Percentiles rank a stretch among this genome's conserved stretches.
Evolutionary conservation across 1,140 invertebrate species (phyloP).

Genomic region (Drosophila bocki): DNA sequence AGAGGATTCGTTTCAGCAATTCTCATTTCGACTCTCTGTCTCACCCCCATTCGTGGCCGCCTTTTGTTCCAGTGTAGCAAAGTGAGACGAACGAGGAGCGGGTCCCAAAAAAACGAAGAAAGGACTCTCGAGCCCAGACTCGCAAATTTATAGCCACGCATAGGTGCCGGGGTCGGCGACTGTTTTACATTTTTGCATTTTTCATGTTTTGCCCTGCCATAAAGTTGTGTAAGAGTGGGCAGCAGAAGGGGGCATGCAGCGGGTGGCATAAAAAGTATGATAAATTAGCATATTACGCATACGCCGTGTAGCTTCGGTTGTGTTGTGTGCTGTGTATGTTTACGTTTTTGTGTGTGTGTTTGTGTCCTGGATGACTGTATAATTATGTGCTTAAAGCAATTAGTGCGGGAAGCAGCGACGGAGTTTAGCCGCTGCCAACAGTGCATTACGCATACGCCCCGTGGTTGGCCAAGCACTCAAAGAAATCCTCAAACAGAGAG

Average conservation of each 20-base stretch:
- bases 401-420: slow-evolving; percentile 48
- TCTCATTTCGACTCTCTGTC: slow-evolving; percentile 15
- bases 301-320: slow-evolving; percentile 42
- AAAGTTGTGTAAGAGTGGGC: slow-evolving; percentile 40
- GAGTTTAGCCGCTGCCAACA: slow-evolving; percentile 49
- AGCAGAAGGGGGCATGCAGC: neutral
- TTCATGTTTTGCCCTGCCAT: slow-evolving; percentile 72
- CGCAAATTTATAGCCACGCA: slow-evolving; percentile 65
- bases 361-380: slow-evolving; percentile 54
- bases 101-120: neutral
- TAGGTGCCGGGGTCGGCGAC: slow-evolving; percentile 57
- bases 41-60: neutral
- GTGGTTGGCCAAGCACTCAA: slow-evolving; percentile 12
- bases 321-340: slow-evolving; percentile 3
- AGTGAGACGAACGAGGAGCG: slow-evolving; percentile 57
- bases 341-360: slow-evolving; percentile 18
- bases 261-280: slow-evolving; percentile 67
- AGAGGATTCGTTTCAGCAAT: slow-evolving; percentile 61
- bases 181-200: slow-evolving; percentile 76
- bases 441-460: slow-evolving; percentile 55
- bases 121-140: slow-evolving; percentile 27
- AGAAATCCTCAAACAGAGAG: slow-evolving; percentile 12
- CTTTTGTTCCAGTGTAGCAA: slow-evolving; percentile 76
- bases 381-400: slow-evolving; percentile 76
- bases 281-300: slow-evolving; percentile 77